Evolutionary conservation across 2,113 vertebrate species (phyloP).

Genomic region (Bubo bubo): DNA sequence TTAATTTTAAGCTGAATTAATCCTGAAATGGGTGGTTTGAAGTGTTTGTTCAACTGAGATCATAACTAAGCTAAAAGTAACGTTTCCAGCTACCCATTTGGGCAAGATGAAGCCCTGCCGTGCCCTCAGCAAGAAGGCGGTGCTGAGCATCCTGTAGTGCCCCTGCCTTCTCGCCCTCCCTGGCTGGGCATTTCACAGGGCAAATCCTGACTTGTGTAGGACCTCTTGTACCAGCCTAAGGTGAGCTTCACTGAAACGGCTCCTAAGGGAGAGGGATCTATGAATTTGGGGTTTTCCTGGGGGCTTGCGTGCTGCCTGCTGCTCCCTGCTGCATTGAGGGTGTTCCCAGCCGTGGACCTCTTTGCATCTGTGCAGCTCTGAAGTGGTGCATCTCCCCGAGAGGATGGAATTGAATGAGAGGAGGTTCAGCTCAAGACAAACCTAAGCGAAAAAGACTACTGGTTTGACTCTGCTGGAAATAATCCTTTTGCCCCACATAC

Average conservation of each 20-base stretch:
- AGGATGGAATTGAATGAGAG: neutral
- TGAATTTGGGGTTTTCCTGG: neutral
- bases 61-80: neutral
- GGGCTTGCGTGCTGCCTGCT: accelerated
- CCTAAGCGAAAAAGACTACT: accelerated
- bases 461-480: neutral
- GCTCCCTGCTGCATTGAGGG: neutral
- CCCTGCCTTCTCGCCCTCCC: neutral
- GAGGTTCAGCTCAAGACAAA: neutral
- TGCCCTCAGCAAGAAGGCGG: neutral
- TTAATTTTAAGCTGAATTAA: neutral
- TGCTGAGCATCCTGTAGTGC: neutral
- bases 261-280: neutral
- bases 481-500: conserved; percentile 51
- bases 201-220: accelerated
- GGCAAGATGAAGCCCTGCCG: neutral
- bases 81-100: neutral
- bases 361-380: neutral
- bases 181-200: accelerated
- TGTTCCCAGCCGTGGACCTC: neutral
- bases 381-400: neutral
- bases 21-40: neutral
- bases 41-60: neutral
- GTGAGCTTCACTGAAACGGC: neutral
- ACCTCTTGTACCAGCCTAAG: neutral